Evolutionary conservation across 2,888 invertebrate species (phyloP), one percentile per base, ranked within the genome.

Genomic region (Eilema depressum): DNA sequence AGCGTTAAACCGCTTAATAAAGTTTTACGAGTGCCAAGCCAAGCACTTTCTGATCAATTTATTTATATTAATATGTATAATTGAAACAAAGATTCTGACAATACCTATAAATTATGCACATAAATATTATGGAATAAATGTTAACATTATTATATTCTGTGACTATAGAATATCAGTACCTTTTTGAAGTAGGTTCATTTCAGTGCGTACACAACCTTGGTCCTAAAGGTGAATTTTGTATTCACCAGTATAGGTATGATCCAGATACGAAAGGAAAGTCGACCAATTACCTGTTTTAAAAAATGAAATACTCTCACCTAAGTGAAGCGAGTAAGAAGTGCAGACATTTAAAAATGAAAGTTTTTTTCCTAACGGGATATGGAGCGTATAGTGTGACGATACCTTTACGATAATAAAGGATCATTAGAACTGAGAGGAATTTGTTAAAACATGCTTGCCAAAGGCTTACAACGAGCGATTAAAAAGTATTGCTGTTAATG

Each of bases 191-290:
- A 47, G 20, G 1, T 20, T 20, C 7, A 47, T 47, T 7, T 47
- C 47, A 47, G 47, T 20, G 47, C 53, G n/a, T 53, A n/a, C 47
- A 47, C 53, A 53, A 53, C 53, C 53, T 53, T n/a, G 53, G 7
- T 53, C 53, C 53, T 53, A 53, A 53, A 53, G 53, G 53, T 53
- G 53, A 53, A n/a, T 53, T n/a, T 53, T 53, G 53, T 53, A 53
- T 53, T n/a, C 53, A 53, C n/a, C 53, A n/a, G n/a, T 53, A 53
- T 53, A 53, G n/a, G 53, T 53, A n/a, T 53, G 53, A 53, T 53
- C 53, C 53, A 53, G 53, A 53, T 53, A 53, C 53, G 53, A 53
- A 53, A 53, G n/a, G 53, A 53, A 53, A 53, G 53, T 53, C 53
- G 53, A 53, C 53, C 53, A 53, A 53, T 53, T 53, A 53, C 53